phyloP scores from a whole-genome alignment of 2,797 vertebrate species.

The Artibeus jamaicensis region DNA sequence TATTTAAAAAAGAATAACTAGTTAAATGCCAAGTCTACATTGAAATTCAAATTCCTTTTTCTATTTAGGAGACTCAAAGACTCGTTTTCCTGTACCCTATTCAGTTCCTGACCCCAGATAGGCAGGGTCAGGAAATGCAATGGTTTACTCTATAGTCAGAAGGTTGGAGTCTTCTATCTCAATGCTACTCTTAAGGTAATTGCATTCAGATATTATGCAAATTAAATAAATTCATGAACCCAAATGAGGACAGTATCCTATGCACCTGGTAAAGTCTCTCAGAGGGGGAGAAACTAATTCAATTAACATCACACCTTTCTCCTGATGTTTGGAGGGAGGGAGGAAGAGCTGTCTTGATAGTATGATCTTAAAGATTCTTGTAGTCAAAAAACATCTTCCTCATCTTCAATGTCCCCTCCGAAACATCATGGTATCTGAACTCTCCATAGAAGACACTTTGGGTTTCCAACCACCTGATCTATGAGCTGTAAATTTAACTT shows the following conservation, averaged over 20 bases:
- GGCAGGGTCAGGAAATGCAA: not conserved
- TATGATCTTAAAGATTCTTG: not conserved
- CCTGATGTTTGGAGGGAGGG: not conserved
- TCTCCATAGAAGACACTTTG: not conserved
- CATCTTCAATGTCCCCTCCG: not conserved
- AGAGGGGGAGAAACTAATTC: constrained; percentile 1
- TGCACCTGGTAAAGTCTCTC: not conserved
- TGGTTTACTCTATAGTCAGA: not conserved
- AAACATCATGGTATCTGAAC: not conserved
- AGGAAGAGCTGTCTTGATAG: not conserved
- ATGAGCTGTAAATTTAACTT: not conserved
- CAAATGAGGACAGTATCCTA: not conserved
- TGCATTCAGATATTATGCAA: not conserved
- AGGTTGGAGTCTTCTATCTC: not conserved
- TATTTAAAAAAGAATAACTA: constrained; percentile 41
- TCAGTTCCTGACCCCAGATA: not conserved
- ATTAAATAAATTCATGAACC: constrained; percentile 12
- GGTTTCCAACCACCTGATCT: not conserved
- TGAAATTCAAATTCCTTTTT: constrained; percentile 39
- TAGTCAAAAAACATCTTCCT: not conserved
- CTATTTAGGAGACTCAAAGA: not conserved
- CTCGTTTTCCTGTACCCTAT: not conserved
- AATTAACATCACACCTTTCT: not conserved
- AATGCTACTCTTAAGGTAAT: not conserved
- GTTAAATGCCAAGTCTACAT: constrained; percentile 9